phyloP scores from a whole-genome alignment of 2,888 invertebrate genomes.

The Amiota communis region DNA sequence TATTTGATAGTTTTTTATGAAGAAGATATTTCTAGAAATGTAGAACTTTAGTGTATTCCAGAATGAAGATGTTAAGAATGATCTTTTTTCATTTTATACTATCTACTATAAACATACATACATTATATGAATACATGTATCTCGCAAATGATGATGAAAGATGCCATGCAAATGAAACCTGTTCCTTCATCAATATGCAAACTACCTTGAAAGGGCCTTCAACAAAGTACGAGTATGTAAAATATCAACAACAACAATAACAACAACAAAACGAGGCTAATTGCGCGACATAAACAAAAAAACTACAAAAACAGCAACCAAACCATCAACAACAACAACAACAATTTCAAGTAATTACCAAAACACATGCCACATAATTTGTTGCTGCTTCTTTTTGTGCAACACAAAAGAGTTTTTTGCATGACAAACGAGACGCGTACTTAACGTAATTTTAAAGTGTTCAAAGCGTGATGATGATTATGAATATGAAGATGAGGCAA shows the following conservation, averaged over 20 bases:
- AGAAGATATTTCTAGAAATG: too few relatives aligned
- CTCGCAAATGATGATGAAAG: too few relatives aligned
- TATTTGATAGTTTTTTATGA: too few relatives aligned
- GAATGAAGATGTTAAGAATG: too few relatives aligned
- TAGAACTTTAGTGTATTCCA: too few relatives aligned
- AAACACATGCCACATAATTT: conserved; percentile 67
- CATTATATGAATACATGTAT: too few relatives aligned
- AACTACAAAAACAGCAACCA: conserved; percentile 12
- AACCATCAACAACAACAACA: conserved; percentile 38
- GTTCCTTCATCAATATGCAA: conserved; percentile 9
- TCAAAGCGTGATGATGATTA: too few relatives aligned
- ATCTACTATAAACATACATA: too few relatives aligned
- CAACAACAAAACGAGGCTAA: conserved; percentile 50
- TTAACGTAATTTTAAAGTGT: too few relatives aligned
- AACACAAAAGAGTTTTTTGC: conserved; percentile 26
- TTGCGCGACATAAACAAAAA: conserved; percentile 45
- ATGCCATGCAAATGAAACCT: background rate
- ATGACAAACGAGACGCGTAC: background rate
- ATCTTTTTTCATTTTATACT: too few relatives aligned
- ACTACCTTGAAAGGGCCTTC: conserved; percentile 26
- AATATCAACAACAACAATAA: background rate
- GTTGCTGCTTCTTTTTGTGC: conserved; percentile 52
- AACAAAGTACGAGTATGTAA: background rate
- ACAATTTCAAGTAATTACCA: conserved; percentile 52
- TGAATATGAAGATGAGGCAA: too few relatives aligned